phyloP scores from a whole-genome alignment of 2,113 vertebrate species.

The Cacatua alba region DNA sequence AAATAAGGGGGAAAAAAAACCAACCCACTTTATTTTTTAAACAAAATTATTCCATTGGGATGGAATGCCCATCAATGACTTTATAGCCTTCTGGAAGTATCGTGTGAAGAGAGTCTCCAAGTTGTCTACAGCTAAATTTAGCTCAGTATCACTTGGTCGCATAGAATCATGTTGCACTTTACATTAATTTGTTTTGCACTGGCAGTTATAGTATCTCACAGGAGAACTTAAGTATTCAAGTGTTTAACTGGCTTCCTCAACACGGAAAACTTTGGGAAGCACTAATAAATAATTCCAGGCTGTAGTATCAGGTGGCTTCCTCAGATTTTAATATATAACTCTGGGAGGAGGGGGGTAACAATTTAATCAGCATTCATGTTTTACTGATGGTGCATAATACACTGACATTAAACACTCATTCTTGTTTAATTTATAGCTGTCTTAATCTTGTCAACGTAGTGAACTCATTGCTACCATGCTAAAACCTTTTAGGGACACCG shows the following conservation, averaged over 20 bases:
- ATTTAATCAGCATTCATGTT: constrained; percentile 9
- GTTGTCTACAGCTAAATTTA: constrained; percentile 76
- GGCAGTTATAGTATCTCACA: constrained; percentile 62
- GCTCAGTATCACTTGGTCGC: constrained; percentile 70
- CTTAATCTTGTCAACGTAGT: background rate
- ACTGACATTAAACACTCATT: background rate
- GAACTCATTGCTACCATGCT: background rate
- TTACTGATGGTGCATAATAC: background rate
- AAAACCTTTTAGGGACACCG: background rate
- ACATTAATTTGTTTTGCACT: constrained; percentile 63
- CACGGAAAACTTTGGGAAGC: constrained; percentile 65
- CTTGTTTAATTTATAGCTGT: constrained; percentile 25
- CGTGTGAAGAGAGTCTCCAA: constrained; percentile 57
- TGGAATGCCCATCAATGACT: background rate
- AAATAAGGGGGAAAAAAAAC: background rate
- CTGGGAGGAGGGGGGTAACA: background rate
- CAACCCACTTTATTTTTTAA: background rate
- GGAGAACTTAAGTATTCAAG: constrained; percentile 26
- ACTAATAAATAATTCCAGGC: constrained; percentile 75
- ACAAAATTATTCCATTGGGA: background rate
- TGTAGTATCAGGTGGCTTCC: constrained; percentile 63
- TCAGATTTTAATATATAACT: constrained; percentile 21
- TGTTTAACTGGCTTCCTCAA: constrained; percentile 62
- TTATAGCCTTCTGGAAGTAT: constrained; percentile 37
- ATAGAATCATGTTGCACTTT: constrained; percentile 73